phyloP scores from a whole-genome alignment of 2,797 vertebrate species.

The Cichlasoma orientale region DNA sequence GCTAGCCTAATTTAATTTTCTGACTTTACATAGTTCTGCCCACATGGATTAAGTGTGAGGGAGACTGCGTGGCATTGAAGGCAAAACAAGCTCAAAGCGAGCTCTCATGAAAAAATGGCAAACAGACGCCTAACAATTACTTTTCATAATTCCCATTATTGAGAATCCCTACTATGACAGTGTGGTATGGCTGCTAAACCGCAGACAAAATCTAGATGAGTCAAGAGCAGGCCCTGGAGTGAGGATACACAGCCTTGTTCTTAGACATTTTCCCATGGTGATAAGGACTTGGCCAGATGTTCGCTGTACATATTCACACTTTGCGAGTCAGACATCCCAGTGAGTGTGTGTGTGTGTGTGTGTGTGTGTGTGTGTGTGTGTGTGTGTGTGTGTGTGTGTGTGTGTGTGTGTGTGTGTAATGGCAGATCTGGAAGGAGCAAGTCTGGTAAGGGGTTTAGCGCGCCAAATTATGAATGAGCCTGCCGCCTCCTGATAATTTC shows the following conservation, averaged over 20 bases:
- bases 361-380: too few relatives aligned
- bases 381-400: too few relatives aligned
- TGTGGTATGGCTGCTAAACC: constrained; percentile 26
- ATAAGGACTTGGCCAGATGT: constrained; percentile 74
- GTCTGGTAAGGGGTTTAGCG: constrained; percentile 28
- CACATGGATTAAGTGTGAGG: constrained; percentile 43
- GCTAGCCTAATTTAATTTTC: constrained; percentile 57
- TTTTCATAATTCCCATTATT: constrained; percentile 49
- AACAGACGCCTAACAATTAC: constrained; percentile 6
- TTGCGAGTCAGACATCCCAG: constrained; percentile 6
- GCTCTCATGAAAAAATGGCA: constrained; percentile 8
- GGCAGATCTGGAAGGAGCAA: constrained; percentile 1
- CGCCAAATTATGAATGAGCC: constrained; percentile 29
- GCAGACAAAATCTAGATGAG: constrained; percentile 40
- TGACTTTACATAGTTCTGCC: constrained; percentile 54
- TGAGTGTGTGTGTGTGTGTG: background rate
- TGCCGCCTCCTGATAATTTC: constrained; percentile 22
- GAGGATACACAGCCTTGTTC: constrained; percentile 45
- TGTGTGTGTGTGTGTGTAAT: background rate
- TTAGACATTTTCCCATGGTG: constrained; percentile 68
- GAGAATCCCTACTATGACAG: constrained; percentile 36
- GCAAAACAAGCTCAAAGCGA: constrained; percentile 46
- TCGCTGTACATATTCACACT: constrained; percentile 45
- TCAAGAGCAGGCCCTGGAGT: constrained; percentile 25
- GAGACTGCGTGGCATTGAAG: constrained; percentile 42